phyloP scores from a whole-genome alignment of 2,888 invertebrate species.

The Gisinianus flammeolus region DNA sequence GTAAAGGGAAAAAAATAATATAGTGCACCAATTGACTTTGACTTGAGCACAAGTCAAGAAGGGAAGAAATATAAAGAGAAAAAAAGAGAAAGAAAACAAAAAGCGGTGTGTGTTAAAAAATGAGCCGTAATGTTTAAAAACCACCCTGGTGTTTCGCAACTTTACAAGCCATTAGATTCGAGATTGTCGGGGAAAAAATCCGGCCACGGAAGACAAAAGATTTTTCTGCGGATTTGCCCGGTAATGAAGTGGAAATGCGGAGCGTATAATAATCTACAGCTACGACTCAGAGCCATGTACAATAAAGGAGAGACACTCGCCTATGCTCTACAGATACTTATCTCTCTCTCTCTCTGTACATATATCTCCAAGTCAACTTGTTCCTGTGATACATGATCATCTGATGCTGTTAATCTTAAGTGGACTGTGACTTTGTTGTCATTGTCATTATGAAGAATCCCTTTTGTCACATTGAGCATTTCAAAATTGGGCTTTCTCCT shows the following conservation, averaged over 20 bases:
- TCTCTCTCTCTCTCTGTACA: not conserved
- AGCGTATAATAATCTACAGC: slow-evolving; percentile 30
- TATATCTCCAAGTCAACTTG: not conserved
- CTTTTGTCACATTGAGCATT: too few relatives aligned
- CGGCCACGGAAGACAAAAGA: slow-evolving; percentile 39
- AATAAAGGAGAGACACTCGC: not conserved
- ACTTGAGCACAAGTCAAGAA: not conserved
- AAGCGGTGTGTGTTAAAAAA: slow-evolving; percentile 27
- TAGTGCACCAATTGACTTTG: not conserved
- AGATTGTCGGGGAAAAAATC: slow-evolving; percentile 21
- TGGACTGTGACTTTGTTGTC: slow-evolving; percentile 33
- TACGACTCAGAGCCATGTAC: not conserved
- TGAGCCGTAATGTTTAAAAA: not conserved
- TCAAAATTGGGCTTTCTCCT: too few relatives aligned
- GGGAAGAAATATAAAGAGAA: not conserved
- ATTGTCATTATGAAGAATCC: too few relatives aligned
- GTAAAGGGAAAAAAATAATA: not conserved
- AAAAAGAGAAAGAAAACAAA: not conserved
- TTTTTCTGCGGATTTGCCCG: slow-evolving; percentile 39
- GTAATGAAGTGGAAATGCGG: slow-evolving; percentile 46
- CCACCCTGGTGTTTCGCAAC: slow-evolving; percentile 35
- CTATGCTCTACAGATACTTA: not conserved
- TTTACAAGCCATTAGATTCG: slow-evolving; percentile 45
- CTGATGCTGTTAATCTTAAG: slow-evolving; percentile 29
- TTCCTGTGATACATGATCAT: not conserved